Evolutionary conservation across 2,113 vertebrate genomes (phyloP), one percentile per base, ranked within the genome.

Genomic region (Zosterops lateralis): DNA sequence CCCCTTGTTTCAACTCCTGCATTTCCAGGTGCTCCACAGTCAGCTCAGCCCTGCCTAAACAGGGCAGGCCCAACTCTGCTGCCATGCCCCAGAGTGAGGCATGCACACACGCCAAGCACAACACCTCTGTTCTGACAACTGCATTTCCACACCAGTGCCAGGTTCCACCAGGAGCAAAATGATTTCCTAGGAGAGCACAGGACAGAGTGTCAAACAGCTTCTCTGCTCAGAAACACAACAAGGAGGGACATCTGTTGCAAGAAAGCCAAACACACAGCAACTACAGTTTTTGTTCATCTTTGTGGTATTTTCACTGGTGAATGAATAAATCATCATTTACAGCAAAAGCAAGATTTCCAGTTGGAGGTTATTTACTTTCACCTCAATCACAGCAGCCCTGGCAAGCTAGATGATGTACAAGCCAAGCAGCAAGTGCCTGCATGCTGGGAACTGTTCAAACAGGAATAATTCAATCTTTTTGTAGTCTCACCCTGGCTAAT

Each of bases 401-500:
- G 97, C 79, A 78, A 53, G 73, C 83, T 81, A 92, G 60, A 87
- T 12, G 75, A 71, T 74, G 51, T 38, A 95, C 62, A 94, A 94
- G 51, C 70, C 86, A 96, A 93, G 91, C 36, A 85, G 87, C 90
- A 95, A 96, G 87, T 57, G 84, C 60, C 76, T 3, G 10, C 92
- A 94, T 57, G 86, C 95, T 82, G 91, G 72, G 94, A 94, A 89
- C 68, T 95, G 75, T 95, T 96, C 50, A 95, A 88, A 95, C 84
- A 96, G 71, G 92, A 95, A 89, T 94, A 91, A 96, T 94, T 92
- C 65, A 95, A 92, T 87, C 80, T 96, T 82, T 88, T 88, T 91
- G 70, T 79, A 92, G 68, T 54, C 73, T 85, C 51, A 42, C 70
- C 84, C 91, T 4, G 4, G 86, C 94, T 92, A 87, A 84, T 90